Evolutionary conservation across 23 tunicate genomes (phyloP), one percentile per base, ranked within the genome.

Genomic region (Trididemnum miniatum): DNA sequence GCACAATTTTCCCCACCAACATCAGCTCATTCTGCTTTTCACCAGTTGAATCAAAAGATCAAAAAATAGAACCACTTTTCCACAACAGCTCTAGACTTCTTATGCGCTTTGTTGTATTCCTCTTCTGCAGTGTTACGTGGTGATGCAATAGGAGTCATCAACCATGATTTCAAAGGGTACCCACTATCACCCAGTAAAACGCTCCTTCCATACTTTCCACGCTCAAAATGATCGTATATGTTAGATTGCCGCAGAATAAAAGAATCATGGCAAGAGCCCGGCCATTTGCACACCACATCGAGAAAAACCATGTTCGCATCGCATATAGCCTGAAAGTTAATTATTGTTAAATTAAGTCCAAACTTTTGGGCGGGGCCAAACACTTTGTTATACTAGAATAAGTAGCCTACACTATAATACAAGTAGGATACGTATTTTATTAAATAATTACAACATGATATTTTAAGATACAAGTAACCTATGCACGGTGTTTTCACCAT

Each of bases 231-330:
- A 24, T 77, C 27, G 34, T 49, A 77, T 31, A 49, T 54, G 20
- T 51, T 77, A 35, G 81, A 77, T 2, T 77, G 81, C 32, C 81
- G 81, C 39, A 77, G 65, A 49, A 77, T 77, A 30, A 77, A 77
- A 35, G 81, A 77, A 77, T 77, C 81, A 31, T 52, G 69, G 65
- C 81, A 77, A 22, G 65, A 77, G 37, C 67, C 65, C 27, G 71
- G 81, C 65, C 65, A 77, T 51, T 77, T 77, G 81, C 81, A 77
- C 1, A 77, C 69, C 4, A 77, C 81, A 77, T 77, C 81, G 35
- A 51, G 44, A 51, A 77, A 77, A 1, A 77, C 35, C 81, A 77
- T 77, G 32, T 77, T 77, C 25, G 81, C 65, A 49, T 77, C 81
- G 38, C 81, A 77, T 22, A 77, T 12, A 77, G 81, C 81, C 81